These are phyloP conservation scores for Aleadryas rufinucha DNA, from an alignment of 2,113 vertebrate species.

Conservation along the genomic window DNA sequence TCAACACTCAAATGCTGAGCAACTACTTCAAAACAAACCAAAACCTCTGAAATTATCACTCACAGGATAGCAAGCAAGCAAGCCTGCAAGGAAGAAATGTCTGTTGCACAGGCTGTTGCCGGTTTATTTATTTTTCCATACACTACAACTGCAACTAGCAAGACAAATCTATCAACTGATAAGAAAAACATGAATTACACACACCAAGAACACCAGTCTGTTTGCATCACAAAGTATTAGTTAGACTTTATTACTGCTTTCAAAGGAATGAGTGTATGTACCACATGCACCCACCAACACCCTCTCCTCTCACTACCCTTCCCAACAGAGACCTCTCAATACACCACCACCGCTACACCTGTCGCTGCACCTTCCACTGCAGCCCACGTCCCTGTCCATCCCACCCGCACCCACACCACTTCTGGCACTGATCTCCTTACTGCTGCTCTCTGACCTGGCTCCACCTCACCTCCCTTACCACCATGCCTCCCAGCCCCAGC, in stretches of 20 bases:
- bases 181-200: not conserved
- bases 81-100: not conserved
- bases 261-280: not conserved
- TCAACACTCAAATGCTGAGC: not conserved
- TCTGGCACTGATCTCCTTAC: not conserved
- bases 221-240: not conserved
- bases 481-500: not conserved
- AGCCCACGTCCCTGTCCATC: not conserved
- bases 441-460: not conserved
- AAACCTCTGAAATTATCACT: not conserved
- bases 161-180: not conserved
- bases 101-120: not conserved
- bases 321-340: not conserved
- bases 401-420: rapidly evolving
- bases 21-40: not conserved
- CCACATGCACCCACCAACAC: not conserved
- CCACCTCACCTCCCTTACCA: not conserved
- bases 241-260: not conserved
- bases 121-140: not conserved
- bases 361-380: rapidly evolving
- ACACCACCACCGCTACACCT: rapidly evolving
- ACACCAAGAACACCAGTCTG: not conserved
- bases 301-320: not conserved
- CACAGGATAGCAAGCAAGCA: not conserved
- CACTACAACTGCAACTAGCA: not conserved